Percentiles rank a stretch among this genome's conserved stretches.
These are phyloP conservation scores for Morone saxatilis DNA, from an alignment of 2,113 vertebrate species.

Conservation along the genomic window DNA sequence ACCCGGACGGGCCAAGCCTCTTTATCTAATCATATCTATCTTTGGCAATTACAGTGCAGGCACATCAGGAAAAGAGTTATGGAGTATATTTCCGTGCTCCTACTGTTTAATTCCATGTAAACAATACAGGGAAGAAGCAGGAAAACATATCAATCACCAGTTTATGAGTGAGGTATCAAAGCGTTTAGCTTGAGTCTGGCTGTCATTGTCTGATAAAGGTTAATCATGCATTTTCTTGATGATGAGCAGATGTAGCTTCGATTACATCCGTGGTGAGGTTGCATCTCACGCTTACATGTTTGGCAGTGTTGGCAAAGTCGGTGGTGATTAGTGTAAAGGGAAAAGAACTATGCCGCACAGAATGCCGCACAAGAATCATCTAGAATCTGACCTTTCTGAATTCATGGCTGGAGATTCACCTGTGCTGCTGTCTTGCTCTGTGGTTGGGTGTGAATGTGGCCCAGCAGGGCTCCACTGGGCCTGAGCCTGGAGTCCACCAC, in stretches of 20 bases:
- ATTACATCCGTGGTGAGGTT: neutral
- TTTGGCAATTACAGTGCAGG: slow-evolving; percentile 53
- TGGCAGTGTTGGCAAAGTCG: neutral
- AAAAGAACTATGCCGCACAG: no score
- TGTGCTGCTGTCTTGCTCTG: slow-evolving; percentile 74
- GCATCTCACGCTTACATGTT: neutral
- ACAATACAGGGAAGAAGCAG: slow-evolving; percentile 13
- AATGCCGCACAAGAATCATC: no score
- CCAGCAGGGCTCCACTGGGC: slow-evolving; percentile 54
- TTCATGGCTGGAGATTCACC: slow-evolving; percentile 72
- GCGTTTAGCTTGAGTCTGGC: neutral
- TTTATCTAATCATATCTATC: slow-evolving; percentile 45
- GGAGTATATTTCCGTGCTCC: slow-evolving; percentile 18
- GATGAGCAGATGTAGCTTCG: neutral
- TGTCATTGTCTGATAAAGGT: neutral
- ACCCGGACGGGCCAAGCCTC: slow-evolving; percentile 4
- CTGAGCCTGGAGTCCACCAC: slow-evolving; percentile 91
- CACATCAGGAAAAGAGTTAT: slow-evolving; percentile 27
- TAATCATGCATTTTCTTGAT: neutral
- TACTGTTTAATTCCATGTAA: slow-evolving; percentile 9
- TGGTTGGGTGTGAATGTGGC: slow-evolving; percentile 84
- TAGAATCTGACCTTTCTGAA: neutral
- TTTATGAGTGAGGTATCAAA: slow-evolving; percentile 16
- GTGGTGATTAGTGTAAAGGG: no score
- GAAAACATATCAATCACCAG: slow-evolving; percentile 34